Percentiles rank a stretch among this genome's conserved stretches.
phyloP scores from a whole-genome alignment of 2,888 invertebrate species.

The Flexamia atlantica region DNA sequence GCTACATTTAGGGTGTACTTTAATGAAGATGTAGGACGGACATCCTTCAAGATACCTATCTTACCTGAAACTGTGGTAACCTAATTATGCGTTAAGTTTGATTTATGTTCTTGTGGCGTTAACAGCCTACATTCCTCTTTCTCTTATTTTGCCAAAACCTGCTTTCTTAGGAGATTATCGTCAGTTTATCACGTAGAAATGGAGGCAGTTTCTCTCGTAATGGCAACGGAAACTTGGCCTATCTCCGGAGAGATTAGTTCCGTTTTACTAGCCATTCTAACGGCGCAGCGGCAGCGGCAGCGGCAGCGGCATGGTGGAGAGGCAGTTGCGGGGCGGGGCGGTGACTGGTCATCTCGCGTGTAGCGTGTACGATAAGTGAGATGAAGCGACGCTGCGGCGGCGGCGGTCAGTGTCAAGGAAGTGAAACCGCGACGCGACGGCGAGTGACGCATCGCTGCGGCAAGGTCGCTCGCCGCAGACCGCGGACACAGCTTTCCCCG shows the following conservation, averaged over 20 bases:
- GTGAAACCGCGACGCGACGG: neutral
- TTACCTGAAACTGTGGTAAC: too few relatives aligned
- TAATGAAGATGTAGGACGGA: too few relatives aligned
- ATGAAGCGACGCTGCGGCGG: neutral
- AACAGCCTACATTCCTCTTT: too few relatives aligned
- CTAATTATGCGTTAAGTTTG: too few relatives aligned
- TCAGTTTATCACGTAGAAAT: neutral
- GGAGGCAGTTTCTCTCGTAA: neutral
- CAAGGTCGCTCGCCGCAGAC: conserved; percentile 2
- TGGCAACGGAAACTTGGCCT: neutral
- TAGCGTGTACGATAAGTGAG: neutral
- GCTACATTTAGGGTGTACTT: too few relatives aligned
- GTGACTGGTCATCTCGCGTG: neutral
- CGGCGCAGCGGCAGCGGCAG: neutral
- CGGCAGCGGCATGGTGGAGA: too few relatives aligned
- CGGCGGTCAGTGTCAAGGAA: conserved; percentile 34
- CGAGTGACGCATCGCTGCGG: neutral
- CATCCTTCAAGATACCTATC: too few relatives aligned
- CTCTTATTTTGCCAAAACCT: too few relatives aligned
- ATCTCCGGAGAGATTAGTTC: neutral
- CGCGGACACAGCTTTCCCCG: conserved; percentile 2
- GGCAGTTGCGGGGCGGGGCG: neutral
- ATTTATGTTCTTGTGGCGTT: too few relatives aligned
- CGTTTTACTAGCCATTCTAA: neutral
- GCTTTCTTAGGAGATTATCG: too few relatives aligned